Evolutionary conservation across 2,888 invertebrate genomes (phyloP).

Genomic region (Bimastos eiseni): DNA sequence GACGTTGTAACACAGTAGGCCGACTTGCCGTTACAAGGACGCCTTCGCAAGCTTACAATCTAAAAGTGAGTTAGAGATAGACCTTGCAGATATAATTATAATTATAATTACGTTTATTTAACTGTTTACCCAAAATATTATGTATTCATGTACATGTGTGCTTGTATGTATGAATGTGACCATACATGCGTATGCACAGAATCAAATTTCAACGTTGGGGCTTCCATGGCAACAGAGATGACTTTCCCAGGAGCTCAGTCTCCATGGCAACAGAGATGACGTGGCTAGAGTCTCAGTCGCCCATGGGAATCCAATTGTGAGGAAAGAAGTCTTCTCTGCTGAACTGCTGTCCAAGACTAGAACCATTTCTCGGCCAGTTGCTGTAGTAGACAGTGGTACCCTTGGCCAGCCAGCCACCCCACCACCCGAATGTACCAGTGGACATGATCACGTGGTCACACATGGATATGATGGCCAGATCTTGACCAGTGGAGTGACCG

Average conservation of each 20-base stretch:
- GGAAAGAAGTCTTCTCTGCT: constrained; percentile 58
- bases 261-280: too few species aligned
- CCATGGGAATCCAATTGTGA: constrained; percentile 55
- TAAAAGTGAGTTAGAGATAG: too few species aligned
- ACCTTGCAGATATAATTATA: too few species aligned
- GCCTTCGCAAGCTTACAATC: too few species aligned
- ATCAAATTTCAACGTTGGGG: too few species aligned
- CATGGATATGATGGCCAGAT: constrained; percentile 47
- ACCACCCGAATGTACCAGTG: constrained; percentile 62
- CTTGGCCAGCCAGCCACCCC: constrained; percentile 59
- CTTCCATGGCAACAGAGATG: too few species aligned
- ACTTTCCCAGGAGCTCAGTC: not conserved
- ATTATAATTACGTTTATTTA: too few species aligned
- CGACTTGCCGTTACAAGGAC: too few species aligned
- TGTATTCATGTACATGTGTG: too few species aligned
- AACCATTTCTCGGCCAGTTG: constrained; percentile 56
- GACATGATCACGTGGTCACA: constrained; percentile 58
- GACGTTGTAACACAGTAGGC: too few species aligned
- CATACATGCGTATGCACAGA: not conserved
- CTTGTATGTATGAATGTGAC: not conserved
- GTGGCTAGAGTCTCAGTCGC: constrained; percentile 22
- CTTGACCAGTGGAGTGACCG: constrained; percentile 56
- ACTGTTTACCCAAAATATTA: too few species aligned
- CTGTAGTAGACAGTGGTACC: constrained; percentile 58
- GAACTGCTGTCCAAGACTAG: constrained; percentile 53